Conservation (phyloP, 2,888 invertebrate genomes). For the Pristionchus exspectatus region DNA sequence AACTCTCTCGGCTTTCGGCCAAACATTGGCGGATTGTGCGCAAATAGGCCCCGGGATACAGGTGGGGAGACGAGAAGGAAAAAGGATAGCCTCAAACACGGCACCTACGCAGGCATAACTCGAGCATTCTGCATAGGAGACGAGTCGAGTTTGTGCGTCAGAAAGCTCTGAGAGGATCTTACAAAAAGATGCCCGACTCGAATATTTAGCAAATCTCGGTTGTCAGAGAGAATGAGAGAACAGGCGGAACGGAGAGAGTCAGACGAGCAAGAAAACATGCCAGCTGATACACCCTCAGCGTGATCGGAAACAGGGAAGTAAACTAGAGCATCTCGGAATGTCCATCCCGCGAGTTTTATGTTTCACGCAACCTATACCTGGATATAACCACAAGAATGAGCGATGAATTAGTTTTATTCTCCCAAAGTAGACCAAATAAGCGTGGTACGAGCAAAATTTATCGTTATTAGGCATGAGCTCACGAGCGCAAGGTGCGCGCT, state of each 20-base stretch:
- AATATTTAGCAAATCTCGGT: neutral
- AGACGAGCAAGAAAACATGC: neutral
- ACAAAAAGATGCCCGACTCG: neutral
- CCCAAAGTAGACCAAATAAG: too few relatives aligned
- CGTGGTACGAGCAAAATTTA: too few relatives aligned
- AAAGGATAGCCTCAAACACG: constrained; percentile 4
- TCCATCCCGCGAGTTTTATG: neutral
- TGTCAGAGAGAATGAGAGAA: neutral
- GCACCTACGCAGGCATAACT: neutral
- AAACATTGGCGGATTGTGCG: constrained; percentile 8
- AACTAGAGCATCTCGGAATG: neutral
- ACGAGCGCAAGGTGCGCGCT: neutral
- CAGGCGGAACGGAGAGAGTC: neutral
- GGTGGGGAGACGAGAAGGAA: neutral
- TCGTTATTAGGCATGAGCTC: neutral
- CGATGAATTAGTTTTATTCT: too few relatives aligned
- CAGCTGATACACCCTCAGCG: neutral
- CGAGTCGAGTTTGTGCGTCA: constrained; percentile 27
- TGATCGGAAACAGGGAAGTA: constrained; percentile 29
- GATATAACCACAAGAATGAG: too few relatives aligned
- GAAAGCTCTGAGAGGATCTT: constrained; percentile 4
- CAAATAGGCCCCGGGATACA: neutral
- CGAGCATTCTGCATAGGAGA: neutral
- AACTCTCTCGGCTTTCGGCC: neutral
- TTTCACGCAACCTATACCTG: neutral